A percentile compares a stretch with the other conserved stretches of the same genome.
phyloP scores from a whole-genome alignment of 2,888 invertebrate genomes.

The Epinotia bilunana region DNA sequence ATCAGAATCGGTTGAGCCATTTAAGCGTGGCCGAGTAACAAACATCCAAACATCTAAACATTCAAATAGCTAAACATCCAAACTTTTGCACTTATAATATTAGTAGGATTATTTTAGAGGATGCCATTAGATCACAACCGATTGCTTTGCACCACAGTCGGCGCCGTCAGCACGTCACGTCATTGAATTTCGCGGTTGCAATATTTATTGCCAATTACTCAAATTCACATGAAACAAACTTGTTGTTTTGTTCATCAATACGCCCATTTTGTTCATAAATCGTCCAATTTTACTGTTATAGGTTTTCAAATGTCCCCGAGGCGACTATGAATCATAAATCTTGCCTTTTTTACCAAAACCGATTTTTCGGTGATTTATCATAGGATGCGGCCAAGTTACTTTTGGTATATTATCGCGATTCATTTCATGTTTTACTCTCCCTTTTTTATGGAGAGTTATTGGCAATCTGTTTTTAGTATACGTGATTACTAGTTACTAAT shows the following conservation, averaged over 20 bases:
- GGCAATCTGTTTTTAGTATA: not conserved
- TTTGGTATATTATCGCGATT: constrained; percentile 35
- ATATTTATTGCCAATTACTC: constrained; percentile 50
- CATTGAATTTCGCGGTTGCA: not conserved
- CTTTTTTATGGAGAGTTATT: constrained; percentile 13
- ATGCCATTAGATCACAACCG: not conserved
- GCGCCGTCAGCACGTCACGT: not conserved
- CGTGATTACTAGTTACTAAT: too few species aligned
- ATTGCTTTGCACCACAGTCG: not conserved
- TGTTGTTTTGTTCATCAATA: constrained; percentile 51
- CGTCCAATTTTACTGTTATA: constrained; percentile 59
- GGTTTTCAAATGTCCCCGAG: constrained; percentile 50
- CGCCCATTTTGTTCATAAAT: constrained; percentile 54
- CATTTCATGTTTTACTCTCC: constrained; percentile 11
- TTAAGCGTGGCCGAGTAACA: too few species aligned
- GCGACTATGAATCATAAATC: constrained; percentile 55
- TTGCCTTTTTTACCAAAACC: constrained; percentile 51
- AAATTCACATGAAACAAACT: constrained; percentile 52
- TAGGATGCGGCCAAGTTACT: constrained; percentile 40
- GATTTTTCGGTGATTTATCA: constrained; percentile 45
- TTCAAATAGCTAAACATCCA: too few species aligned
- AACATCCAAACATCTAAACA: too few species aligned
- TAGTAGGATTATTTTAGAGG: not conserved
- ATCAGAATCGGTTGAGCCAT: too few species aligned
- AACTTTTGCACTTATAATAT: too few species aligned